phyloP scores from a whole-genome alignment of 2,797 vertebrate genomes.

The Silurus aristotelis region DNA sequence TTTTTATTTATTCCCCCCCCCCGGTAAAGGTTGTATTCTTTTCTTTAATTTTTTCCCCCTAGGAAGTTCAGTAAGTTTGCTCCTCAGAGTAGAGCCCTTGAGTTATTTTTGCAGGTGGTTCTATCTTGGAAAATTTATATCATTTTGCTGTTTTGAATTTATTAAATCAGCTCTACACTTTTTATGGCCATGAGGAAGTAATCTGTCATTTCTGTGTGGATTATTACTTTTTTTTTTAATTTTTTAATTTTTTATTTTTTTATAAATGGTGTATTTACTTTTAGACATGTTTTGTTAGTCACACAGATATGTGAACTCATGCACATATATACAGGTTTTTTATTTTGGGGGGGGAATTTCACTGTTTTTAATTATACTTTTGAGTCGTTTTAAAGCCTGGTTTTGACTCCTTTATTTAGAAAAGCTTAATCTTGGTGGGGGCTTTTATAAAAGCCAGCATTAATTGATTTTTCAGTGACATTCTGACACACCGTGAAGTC shows the following conservation, averaged over 20 bases:
- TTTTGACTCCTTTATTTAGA: conserved; percentile 55
- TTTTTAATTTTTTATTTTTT: no score
- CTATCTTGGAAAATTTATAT: neutral
- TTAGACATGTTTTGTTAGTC: neutral
- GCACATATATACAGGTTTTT: conserved; percentile 10
- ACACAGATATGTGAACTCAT: neutral
- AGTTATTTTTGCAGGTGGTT: neutral
- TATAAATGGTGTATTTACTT: neutral
- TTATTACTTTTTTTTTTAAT: neutral
- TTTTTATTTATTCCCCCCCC: no score
- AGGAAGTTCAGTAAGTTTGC: neutral
- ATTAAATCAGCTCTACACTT: conserved; percentile 27
- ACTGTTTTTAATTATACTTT: conserved; percentile 55
- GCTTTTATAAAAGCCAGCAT: conserved; percentile 52
- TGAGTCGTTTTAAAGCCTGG: conserved; percentile 32
- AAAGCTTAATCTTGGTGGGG: conserved; percentile 37
- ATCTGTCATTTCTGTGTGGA: neutral
- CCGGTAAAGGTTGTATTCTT: neutral
- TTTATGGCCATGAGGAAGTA: conserved; percentile 21
- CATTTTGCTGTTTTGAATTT: neutral
- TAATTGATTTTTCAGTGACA: conserved; percentile 55
- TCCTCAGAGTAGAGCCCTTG: neutral
- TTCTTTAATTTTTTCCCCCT: neutral
- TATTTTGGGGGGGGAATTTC: neutral
- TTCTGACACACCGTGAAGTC: conserved; percentile 42